Conservation (phyloP, 2,888 invertebrate genomes). For the Rotaria magnacalcarata region DNA sequence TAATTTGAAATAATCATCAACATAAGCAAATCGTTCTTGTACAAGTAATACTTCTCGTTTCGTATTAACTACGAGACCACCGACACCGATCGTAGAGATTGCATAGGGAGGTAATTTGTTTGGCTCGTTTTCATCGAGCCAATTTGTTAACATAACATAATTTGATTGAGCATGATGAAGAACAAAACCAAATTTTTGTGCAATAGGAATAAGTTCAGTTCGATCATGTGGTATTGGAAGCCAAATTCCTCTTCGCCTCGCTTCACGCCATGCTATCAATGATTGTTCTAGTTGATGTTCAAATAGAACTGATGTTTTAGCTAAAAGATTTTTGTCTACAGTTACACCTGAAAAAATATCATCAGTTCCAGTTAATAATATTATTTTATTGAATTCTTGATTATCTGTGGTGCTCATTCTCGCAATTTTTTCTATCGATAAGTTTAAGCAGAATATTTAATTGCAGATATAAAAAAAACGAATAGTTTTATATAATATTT, state of each 20-base stretch:
- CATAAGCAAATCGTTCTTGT: constrained; percentile 50
- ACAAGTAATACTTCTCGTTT: constrained; percentile 51
- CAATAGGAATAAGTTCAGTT: neutral
- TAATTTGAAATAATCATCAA: constrained; percentile 52
- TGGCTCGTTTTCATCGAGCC: constrained; percentile 49
- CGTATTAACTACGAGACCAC: constrained; percentile 50
- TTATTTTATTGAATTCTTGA: neutral
- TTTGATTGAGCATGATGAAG: constrained; percentile 56
- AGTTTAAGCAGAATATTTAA: no score
- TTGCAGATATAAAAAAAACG: no score
- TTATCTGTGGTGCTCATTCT: neutral
- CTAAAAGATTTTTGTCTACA: neutral
- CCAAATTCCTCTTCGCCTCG: neutral
- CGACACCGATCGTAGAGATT: constrained; percentile 56
- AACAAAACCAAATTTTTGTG: constrained; percentile 50
- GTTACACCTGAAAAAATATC: neutral
- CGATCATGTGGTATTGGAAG: constrained; percentile 5
- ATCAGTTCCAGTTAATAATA: neutral
- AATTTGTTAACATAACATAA: constrained; percentile 51
- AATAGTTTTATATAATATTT: neutral
- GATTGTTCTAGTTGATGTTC: neutral
- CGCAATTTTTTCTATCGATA: neutral
- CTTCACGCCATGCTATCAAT: neutral
- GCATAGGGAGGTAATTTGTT: constrained; percentile 53
- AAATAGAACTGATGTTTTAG: neutral